These are phyloP conservation scores for Cromileptes altivelis DNA, from an alignment of 2,113 vertebrate species.

Conservation along the genomic window DNA sequence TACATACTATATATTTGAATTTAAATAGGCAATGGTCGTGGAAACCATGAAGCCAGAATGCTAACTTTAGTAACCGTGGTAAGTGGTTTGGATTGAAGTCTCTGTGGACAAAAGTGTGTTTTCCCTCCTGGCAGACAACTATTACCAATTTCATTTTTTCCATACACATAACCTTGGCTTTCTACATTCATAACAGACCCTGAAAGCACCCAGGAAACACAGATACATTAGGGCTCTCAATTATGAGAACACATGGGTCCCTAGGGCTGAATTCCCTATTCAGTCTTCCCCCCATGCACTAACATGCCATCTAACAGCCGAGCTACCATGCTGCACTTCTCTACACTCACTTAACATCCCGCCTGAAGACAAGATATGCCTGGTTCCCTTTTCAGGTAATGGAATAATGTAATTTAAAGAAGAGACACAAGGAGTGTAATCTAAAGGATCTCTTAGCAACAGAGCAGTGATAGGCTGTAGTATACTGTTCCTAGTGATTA, in stretches of 20 bases:
- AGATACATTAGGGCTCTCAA: constrained; percentile 79
- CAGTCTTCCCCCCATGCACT: constrained; percentile 56
- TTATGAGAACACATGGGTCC: constrained; percentile 78
- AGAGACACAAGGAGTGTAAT: constrained; percentile 53
- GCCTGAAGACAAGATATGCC: constrained; percentile 74
- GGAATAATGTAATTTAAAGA: constrained; percentile 74
- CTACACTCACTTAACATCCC: constrained; percentile 77
- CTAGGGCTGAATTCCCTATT: constrained; percentile 70
- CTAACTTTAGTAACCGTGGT: constrained; percentile 41
- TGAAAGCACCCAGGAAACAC: constrained; percentile 78
- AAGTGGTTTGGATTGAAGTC: constrained; percentile 49
- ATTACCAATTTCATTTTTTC: constrained; percentile 67
- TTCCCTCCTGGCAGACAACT: constrained; percentile 67
- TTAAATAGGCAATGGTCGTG: constrained; percentile 1
- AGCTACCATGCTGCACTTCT: constrained; percentile 65
- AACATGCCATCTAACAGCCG: constrained; percentile 75
- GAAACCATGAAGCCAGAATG: neutral
- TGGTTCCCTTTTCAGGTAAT: constrained; percentile 72
- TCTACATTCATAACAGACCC: constrained; percentile 70
- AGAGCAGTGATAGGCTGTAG: constrained; percentile 27
- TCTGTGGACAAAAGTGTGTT: constrained; percentile 47
- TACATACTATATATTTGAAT: neutral
- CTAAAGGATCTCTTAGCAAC: constrained; percentile 44
- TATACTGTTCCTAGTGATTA: constrained; percentile 47
- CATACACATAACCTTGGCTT: constrained; percentile 75